phyloP scores from a whole-genome alignment of 1,140 invertebrate species.

The Hycleus cichorii region DNA sequence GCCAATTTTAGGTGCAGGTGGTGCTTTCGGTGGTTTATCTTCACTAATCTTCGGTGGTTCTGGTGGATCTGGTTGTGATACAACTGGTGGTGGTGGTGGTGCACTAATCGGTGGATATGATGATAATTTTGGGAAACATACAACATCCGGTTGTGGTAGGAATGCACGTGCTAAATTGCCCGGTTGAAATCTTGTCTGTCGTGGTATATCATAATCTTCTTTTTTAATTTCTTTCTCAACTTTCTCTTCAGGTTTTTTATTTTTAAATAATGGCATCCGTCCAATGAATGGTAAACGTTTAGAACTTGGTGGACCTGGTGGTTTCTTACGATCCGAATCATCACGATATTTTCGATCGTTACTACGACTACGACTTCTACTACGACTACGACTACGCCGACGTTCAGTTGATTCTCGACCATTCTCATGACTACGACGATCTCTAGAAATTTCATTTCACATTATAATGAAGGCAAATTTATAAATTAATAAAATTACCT shows the following conservation, averaged over 20 bases:
- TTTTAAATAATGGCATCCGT: constrained; percentile 60
- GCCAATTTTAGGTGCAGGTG: constrained; percentile 20
- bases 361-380: constrained; percentile 13
- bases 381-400: constrained; percentile 22
- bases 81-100: constrained; percentile 26
- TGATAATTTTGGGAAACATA: constrained; percentile 50
- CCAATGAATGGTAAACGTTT: constrained; percentile 65
- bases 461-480: neutral
- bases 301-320: constrained; percentile 27
- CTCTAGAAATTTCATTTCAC: neutral
- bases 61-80: constrained; percentile 31
- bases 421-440: constrained; percentile 3
- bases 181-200: constrained; percentile 36
- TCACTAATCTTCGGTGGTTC: constrained; percentile 17
- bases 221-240: constrained; percentile 35
- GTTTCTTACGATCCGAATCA: constrained; percentile 20
- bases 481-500: neutral
- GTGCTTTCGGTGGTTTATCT: constrained; percentile 19
- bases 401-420: constrained; percentile 6
- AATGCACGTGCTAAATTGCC: constrained; percentile 37
- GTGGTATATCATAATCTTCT: constrained; percentile 36
- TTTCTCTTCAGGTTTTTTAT: constrained; percentile 43
- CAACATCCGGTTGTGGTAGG: constrained; percentile 44
- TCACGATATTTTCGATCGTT: constrained; percentile 1
- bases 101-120: constrained; percentile 42